Evolutionary conservation across 2,113 vertebrate genomes (phyloP).

Genomic region (Etheostoma cragini): DNA sequence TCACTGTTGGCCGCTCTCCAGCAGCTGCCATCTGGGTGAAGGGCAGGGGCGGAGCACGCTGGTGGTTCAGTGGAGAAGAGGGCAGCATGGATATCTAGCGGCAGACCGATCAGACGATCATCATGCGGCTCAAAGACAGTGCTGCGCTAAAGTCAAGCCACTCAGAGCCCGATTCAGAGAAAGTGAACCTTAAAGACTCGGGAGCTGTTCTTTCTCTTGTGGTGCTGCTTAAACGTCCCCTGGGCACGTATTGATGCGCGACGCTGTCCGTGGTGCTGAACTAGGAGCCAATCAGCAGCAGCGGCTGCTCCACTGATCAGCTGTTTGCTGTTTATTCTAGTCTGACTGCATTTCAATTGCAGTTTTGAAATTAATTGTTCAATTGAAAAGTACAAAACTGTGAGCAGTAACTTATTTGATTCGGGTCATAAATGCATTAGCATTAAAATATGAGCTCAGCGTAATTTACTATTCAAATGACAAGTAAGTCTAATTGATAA

Average conservation of each 20-base stretch:
- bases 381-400: neutral
- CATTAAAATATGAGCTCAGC: neutral
- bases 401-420: neutral
- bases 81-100: conserved; percentile 15
- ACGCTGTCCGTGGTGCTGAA: conserved; percentile 68
- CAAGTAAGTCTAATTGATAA: conserved; percentile 9
- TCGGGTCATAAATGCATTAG: neutral
- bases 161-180: neutral
- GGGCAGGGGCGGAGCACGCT: neutral
- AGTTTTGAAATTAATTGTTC: neutral
- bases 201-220: neutral
- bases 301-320: conserved; percentile 4
- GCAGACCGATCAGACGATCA: conserved; percentile 27
- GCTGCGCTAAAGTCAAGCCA: neutral
- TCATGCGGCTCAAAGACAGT: conserved; percentile 5
- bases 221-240: neutral
- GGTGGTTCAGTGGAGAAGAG: neutral
- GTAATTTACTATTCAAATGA: neutral
- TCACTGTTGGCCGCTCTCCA: conserved; percentile 32
- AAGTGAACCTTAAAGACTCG: conserved; percentile 16
- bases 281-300: neutral
- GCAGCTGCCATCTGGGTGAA: conserved; percentile 34
- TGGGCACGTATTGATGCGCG: neutral
- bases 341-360: neutral
- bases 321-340: neutral